Conservation (phyloP, 2,113 vertebrate genomes). For the Phalacrocorax aristotelis region DNA sequence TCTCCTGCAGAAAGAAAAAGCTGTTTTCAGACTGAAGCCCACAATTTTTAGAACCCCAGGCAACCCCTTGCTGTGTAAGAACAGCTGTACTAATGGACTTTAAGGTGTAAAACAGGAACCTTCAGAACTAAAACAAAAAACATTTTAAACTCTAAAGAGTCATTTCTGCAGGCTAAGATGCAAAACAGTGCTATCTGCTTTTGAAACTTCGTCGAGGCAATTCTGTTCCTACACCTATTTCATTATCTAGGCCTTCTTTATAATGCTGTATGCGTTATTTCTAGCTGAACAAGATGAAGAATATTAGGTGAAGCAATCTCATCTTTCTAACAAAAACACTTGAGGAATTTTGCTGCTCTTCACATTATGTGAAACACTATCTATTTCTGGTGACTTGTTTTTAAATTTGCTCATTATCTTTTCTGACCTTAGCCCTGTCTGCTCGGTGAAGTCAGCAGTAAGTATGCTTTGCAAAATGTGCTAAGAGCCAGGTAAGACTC, state of each 20-base stretch:
- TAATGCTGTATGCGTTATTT: background rate
- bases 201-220: background rate
- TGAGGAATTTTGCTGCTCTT: conserved; percentile 6
- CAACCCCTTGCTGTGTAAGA: background rate
- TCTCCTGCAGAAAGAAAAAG: background rate
- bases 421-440: conserved; percentile 22
- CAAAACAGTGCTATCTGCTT: background rate
- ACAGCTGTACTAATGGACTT: background rate
- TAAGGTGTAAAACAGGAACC: background rate
- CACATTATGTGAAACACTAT: background rate
- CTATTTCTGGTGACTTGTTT: background rate
- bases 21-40: background rate
- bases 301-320: background rate
- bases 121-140: background rate
- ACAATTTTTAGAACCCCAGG: background rate
- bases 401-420: conserved; percentile 31
- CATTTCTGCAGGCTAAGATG: background rate
- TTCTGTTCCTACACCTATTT: background rate
- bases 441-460: conserved; percentile 51
- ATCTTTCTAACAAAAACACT: background rate
- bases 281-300: background rate
- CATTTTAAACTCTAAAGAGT: background rate
- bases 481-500: conserved; percentile 26
- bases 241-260: background rate
- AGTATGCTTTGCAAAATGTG: background rate